Base-by-base conservation (phyloP, 2,888 invertebrate genomes). In the Cephus nigrinus region DNA sequence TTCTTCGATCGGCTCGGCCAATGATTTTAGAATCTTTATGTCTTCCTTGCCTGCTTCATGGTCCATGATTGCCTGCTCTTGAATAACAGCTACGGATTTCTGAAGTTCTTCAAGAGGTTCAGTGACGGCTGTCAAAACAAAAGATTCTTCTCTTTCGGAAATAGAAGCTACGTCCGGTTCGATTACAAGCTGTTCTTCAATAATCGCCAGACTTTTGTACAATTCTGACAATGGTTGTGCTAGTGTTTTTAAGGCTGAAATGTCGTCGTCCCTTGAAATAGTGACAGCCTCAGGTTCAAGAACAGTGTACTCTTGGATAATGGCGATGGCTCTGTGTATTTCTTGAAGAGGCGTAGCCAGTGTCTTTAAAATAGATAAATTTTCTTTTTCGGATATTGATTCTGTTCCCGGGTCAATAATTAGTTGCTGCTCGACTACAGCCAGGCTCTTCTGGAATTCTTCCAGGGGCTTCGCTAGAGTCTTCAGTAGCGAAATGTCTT, bases 1-100 rank as follows among this genome's bases (percentile, higher is more conserved):
- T 79, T 91, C 90, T 73, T 91, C 90, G 9, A 92, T 78, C 11
- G 92, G 91, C 81, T 91, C 92, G 23, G 92, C 91, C 36, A 91
- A 89, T 12, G 89, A 87, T 77, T 92, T 82, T 78, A 92, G 91
- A 5, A 91, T 82, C 0, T 92, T 91, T 78, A 91, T 83, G 0
- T 89, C 87, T 69, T 69, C 30, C 69, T 30, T 91, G 90, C 79
- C 91, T 91, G 32, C 92, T 90, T 11, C 86, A 15, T 40, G 82
- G 4, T 90, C 90, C 68, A 86, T 86, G 55, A 89, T 81, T 30
- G 92, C 85, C 84, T 88, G 84, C 33, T 88, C 86, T 35, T 87
- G 83, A 15, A 89, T 83, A 23, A 82, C 79, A 3, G 85, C 87
- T n/a, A 89, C 80, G 2, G 85, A 83, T 72, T 81, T 87, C 55